Evolutionary conservation across 2,888 invertebrate genomes (phyloP).

Genomic region (Terebella lapidaria): DNA sequence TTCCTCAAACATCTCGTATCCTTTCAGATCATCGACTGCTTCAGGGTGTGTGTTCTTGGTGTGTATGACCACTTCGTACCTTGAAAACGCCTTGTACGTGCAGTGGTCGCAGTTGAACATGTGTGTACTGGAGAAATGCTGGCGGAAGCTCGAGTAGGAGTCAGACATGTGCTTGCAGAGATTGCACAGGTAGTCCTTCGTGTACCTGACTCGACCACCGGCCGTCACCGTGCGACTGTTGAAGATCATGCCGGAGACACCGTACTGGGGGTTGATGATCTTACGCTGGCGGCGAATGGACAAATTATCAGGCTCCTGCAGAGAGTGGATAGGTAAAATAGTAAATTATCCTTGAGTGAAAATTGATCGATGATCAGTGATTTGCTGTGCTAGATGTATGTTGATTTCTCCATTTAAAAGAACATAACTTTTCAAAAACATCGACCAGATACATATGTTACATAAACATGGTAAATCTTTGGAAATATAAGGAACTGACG

Average conservation of each 20-base stretch:
- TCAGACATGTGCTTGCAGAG: neutral
- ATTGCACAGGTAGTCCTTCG: slow-evolving; percentile 2
- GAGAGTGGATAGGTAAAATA: too few relatives aligned
- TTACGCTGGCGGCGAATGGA: neutral
- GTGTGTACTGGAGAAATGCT: neutral
- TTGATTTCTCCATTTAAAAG: too few relatives aligned
- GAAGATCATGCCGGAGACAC: neutral
- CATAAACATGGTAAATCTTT: too few relatives aligned
- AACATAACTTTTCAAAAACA: too few relatives aligned
- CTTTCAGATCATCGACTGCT: neutral
- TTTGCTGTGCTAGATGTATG: too few relatives aligned
- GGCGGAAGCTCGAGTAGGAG: neutral
- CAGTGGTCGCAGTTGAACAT: neutral
- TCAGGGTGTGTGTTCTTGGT: neutral
- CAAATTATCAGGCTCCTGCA: neutral
- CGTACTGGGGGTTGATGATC: neutral
- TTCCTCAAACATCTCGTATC: neutral
- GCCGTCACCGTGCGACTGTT: neutral
- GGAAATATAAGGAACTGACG: too few relatives aligned
- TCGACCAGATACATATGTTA: too few relatives aligned
- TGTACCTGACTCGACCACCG: neutral
- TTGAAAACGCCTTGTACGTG: neutral
- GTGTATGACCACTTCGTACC: neutral
- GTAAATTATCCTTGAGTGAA: too few relatives aligned
- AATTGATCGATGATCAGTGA: too few relatives aligned